Evolutionary conservation across 2,797 vertebrate species (phyloP).

Genomic region (Falco novaeseelandiae): DNA sequence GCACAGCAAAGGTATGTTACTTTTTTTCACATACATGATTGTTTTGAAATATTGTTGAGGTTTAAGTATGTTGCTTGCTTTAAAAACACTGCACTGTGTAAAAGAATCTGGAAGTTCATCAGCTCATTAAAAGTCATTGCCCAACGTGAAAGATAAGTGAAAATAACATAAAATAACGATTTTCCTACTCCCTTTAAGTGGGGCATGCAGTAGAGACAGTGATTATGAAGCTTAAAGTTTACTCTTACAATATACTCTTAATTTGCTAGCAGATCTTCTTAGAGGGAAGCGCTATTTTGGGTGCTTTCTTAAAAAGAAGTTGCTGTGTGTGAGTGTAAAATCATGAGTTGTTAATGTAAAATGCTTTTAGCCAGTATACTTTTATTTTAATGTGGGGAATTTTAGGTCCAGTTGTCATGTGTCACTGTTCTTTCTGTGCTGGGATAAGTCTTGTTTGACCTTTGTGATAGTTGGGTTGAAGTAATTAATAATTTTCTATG

Average conservation of each 20-base stretch:
- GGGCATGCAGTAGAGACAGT: too few relatives aligned
- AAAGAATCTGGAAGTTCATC: not conserved
- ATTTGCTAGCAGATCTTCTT: not conserved
- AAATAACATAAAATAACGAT: too few relatives aligned
- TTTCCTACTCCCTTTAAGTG: too few relatives aligned
- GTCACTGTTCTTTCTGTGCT: not conserved
- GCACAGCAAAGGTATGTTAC: constrained; percentile 88
- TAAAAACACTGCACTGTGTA: not conserved
- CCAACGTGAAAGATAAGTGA: not conserved
- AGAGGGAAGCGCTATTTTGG: not conserved
- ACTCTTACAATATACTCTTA: not conserved
- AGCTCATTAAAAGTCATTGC: not conserved
- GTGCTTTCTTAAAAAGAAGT: not conserved
- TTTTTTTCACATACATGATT: not conserved
- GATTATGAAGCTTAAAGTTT: not conserved
- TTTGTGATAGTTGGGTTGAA: not conserved
- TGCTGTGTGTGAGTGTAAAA: not conserved
- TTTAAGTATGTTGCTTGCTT: rapidly evolving
- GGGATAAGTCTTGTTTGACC: not conserved
- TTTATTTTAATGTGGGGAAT: not conserved
- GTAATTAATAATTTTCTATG: not conserved
- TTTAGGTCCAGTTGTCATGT: not conserved
- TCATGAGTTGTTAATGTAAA: not conserved
- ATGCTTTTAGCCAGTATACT: not conserved
- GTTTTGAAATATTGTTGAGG: not conserved